Conservation (phyloP, 1,140 invertebrate species). For the Drosophila fuyamai region DNA sequence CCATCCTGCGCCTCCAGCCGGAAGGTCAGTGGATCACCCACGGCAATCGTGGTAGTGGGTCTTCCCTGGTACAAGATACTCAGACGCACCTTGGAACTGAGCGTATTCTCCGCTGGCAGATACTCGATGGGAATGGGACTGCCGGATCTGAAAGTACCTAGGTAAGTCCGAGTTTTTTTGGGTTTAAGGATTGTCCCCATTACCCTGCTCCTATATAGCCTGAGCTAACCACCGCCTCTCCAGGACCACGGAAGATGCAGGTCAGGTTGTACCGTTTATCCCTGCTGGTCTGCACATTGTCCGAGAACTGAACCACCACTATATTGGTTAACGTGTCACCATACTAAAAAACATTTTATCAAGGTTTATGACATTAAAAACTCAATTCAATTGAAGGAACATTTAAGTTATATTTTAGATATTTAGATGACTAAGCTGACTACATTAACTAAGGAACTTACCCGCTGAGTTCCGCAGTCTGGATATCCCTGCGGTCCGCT, state of each 20-base stretch:
- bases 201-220: conserved; percentile 97
- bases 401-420: too few species aligned
- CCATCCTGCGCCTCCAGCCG: conserved; percentile 94
- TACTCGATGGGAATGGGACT: conserved; percentile 96
- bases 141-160: conserved; percentile 88
- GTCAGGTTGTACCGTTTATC: conserved; percentile 97
- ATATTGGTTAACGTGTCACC: conserved; percentile 97
- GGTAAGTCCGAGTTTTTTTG: neutral
- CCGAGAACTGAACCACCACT: conserved; percentile 96
- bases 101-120: conserved; percentile 94
- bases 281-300: conserved; percentile 95
- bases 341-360: conserved; percentile 86
- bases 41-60: conserved; percentile 96
- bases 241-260: conserved; percentile 94
- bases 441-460: conserved; percentile 76
- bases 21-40: conserved; percentile 96
- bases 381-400: too few species aligned
- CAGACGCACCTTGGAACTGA: conserved; percentile 94
- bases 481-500: conserved; percentile 95
- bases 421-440: too few species aligned
- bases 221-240: conserved; percentile 96
- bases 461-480: conserved; percentile 94
- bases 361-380: neutral
- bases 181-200: neutral
- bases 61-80: conserved; percentile 94